These are phyloP conservation scores for Heliothis virescens DNA, from an alignment of 1,140 invertebrate genomes.

Conservation along the genomic window DNA sequence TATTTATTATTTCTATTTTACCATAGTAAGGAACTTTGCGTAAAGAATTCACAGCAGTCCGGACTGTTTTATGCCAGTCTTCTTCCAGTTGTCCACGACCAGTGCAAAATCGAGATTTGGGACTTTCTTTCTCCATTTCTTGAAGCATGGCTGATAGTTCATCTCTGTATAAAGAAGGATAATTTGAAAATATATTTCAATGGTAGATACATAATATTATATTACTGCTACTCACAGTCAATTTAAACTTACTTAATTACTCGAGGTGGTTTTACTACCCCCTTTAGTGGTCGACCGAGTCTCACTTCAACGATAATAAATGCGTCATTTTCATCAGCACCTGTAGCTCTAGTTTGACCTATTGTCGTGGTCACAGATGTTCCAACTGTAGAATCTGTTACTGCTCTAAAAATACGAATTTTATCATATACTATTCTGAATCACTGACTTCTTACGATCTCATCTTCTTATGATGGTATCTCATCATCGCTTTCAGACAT, in stretches of 20 bases:
- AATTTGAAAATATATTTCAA: neutral
- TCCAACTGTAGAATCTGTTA: slow-evolving; percentile 53
- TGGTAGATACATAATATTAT: neutral
- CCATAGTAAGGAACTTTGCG: slow-evolving; percentile 73
- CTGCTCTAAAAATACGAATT: slow-evolving; percentile 55
- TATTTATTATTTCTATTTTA: slow-evolving; percentile 39
- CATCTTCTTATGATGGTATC: no score
- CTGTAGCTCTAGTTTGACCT: slow-evolving; percentile 55
- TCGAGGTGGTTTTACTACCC: slow-evolving; percentile 59
- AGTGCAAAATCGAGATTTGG: slow-evolving; percentile 63
- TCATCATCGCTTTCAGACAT: no score
- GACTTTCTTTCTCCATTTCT: slow-evolving; percentile 60
- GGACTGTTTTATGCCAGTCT: slow-evolving; percentile 68
- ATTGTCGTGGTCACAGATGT: slow-evolving; percentile 55
- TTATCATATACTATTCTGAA: neutral
- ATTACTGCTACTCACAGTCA: neutral
- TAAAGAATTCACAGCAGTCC: slow-evolving; percentile 61
- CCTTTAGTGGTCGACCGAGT: slow-evolving; percentile 62
- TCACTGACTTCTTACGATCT: no score
- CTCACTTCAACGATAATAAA: slow-evolving; percentile 72
- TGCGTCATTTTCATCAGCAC: slow-evolving; percentile 64
- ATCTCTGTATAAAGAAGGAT: slow-evolving; percentile 56
- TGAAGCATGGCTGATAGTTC: slow-evolving; percentile 72
- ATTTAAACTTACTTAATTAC: slow-evolving; percentile 61
- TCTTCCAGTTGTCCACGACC: slow-evolving; percentile 70